A percentile compares a stretch with the other conserved stretches of the same genome.
Conservation (phyloP, 1,140 invertebrate species). For the Lethrus apterus region DNA sequence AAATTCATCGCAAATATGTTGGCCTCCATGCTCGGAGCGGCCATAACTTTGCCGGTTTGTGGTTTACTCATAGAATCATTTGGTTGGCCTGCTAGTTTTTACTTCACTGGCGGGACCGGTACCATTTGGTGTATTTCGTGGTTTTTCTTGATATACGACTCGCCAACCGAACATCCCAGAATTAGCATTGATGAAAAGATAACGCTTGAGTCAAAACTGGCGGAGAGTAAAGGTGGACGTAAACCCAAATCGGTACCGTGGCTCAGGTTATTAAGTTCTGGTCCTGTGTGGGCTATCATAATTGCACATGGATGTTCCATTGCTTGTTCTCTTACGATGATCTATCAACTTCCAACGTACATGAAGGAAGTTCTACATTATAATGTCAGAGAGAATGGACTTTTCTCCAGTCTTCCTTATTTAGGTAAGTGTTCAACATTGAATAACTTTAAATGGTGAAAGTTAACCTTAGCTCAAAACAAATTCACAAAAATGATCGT, state of each 20-base stretch:
- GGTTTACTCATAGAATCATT: conserved; percentile 69
- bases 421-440: conserved; percentile 52
- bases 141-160: conserved; percentile 82
- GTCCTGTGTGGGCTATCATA: conserved; percentile 87
- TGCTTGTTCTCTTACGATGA: conserved; percentile 90
- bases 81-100: conserved; percentile 81
- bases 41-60: conserved; percentile 73
- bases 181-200: conserved; percentile 70
- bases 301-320: conserved; percentile 85
- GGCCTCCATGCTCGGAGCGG: conserved; percentile 77
- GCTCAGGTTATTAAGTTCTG: conserved; percentile 67
- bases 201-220: conserved; percentile 72
- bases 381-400: conserved; percentile 77
- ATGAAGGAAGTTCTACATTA: conserved; percentile 85
- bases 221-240: conserved; percentile 37
- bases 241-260: conserved; percentile 69
- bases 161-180: conserved; percentile 76
- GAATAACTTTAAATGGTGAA: too few relatives aligned
- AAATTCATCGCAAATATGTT: conserved; percentile 84
- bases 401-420: conserved; percentile 83
- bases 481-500: too few relatives aligned
- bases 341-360: conserved; percentile 90
- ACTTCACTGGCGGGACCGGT: conserved; percentile 69
- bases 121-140: conserved; percentile 77
- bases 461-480: too few relatives aligned